Base-by-base conservation (phyloP, 2,888 invertebrate species). In the Drosophila multiciliata region DNA sequence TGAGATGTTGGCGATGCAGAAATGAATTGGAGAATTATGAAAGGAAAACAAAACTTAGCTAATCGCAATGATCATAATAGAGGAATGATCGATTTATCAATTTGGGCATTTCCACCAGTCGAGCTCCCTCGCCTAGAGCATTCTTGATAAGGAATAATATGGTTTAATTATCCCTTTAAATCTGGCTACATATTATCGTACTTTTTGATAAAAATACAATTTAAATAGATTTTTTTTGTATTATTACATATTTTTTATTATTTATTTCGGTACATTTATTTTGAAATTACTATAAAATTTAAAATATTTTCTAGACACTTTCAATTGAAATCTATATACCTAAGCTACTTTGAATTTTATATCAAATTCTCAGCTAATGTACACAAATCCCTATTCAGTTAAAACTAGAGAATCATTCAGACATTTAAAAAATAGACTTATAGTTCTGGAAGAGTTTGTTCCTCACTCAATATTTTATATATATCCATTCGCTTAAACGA, bases 401-500 rank as follows among this genome's bases (percentile, higher is more conserved):
- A 4, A 3, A 17, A 17, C 12, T 20, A 7, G 6, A 58, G n/a
- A 36, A 48, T 57, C 50, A 23, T 45, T 72, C 29, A 73, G 48
- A 59, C 29, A 20, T 38, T 45, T 49, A 38, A 36, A 7, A 58
- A 64, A 73, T 65, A 26, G 53, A 35, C 52, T 26, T 12, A 48
- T 9, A 49, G 36, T 42, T 58, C 15, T 26, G 11, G 20, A 55
- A 48, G 38, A 66, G n/a, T 65, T 38, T 50, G 35, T 11, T n/a
- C 20, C 42, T 12, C 33, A 15, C 4, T 23, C 23, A 45, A 8
- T 1, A 11, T 23, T 40, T 36, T 36, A 23, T 20, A 50, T 23
- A 33, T 20, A 12, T 23, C 7, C n/a, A 20, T 66, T 50, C 12
- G 23, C 7, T 42, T 42, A 49, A 58, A 60, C 63, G 32, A 82